Percentiles rank a stretch among this genome's conserved stretches.
These are phyloP conservation scores for Heteromormyrus szaboi DNA, from an alignment of 2,797 vertebrate species.

Conservation along the genomic window DNA sequence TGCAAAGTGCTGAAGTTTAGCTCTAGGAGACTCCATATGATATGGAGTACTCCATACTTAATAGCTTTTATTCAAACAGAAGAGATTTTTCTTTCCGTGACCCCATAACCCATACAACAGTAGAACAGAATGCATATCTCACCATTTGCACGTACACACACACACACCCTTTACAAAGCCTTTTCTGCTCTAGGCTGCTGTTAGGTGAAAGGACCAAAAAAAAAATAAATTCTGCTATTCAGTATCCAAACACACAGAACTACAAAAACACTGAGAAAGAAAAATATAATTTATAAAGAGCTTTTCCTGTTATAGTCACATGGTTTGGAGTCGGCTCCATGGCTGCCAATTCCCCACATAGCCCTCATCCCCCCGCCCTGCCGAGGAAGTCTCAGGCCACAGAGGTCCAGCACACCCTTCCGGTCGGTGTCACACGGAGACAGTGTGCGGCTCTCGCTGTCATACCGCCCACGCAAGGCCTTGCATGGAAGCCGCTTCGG, in stretches of 20 bases:
- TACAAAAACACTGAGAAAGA: constrained; percentile 15
- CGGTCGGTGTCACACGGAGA: background rate
- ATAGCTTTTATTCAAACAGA: background rate
- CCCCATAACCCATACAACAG: constrained; percentile 6
- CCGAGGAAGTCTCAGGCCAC: background rate
- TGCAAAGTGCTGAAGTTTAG: background rate
- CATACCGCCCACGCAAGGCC: background rate
- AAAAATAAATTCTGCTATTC: background rate
- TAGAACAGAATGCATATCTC: constrained; percentile 34
- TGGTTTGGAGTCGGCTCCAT: background rate
- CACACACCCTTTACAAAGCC: constrained; percentile 28
- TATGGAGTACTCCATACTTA: background rate
- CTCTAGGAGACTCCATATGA: background rate
- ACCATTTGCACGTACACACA: constrained; percentile 16
- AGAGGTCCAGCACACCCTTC: background rate
- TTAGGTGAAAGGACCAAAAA: background rate
- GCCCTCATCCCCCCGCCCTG: background rate
- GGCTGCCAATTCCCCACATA: background rate
- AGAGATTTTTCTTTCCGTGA: background rate
- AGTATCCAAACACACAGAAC: constrained; percentile 14
- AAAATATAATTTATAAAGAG: background rate
- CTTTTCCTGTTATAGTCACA: background rate
- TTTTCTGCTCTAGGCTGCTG: background rate
- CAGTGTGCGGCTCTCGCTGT: background rate
- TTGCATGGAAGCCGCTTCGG: background rate